Percentiles rank a stretch among this genome's conserved stretches.
Conservation (phyloP, 2,888 invertebrate species). For the Crocallis elinguaria region DNA sequence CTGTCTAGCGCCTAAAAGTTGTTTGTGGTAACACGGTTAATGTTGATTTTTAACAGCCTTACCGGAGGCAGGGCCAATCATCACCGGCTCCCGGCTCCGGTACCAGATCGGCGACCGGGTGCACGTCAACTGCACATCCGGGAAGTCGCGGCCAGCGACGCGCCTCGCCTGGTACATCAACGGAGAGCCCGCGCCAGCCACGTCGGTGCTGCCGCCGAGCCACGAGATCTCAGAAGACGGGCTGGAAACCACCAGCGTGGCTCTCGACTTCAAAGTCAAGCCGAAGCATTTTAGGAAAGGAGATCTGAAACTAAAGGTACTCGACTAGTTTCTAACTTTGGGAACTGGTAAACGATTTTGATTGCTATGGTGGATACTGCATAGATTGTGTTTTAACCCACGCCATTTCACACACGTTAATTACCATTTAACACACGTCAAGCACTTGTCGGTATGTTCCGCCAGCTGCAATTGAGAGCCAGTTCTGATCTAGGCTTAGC, state of each 20-base stretch:
- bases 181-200: slow-evolving; percentile 88
- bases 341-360: too few species aligned
- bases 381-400: too few species aligned
- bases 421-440: too few species aligned
- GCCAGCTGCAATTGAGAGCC: too few species aligned
- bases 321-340: slow-evolving; percentile 15
- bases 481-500: too few species aligned
- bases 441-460: too few species aligned
- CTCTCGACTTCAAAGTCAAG: slow-evolving; percentile 92
- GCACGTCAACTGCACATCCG: slow-evolving; percentile 93
- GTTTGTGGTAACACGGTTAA: too few species aligned
- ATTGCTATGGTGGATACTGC: too few species aligned
- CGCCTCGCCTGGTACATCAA: slow-evolving; percentile 95
- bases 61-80: slow-evolving; percentile 92
- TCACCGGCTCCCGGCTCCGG: slow-evolving; percentile 91
- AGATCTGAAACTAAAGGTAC: slow-evolving; percentile 93
- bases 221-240: slow-evolving; percentile 83
- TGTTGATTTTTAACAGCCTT: slow-evolving; percentile 85
- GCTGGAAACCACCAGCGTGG: slow-evolving; percentile 91
- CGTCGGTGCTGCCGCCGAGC: slow-evolving; percentile 77
- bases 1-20: too few species aligned
- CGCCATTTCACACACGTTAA: too few species aligned
- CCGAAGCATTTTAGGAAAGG: slow-evolving; percentile 92
- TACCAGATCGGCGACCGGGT: slow-evolving; percentile 93
- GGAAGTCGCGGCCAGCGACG: slow-evolving; percentile 92